Evolutionary conservation across 2,888 invertebrate genomes (phyloP).

Genomic region (Sinotaia quadrata): DNA sequence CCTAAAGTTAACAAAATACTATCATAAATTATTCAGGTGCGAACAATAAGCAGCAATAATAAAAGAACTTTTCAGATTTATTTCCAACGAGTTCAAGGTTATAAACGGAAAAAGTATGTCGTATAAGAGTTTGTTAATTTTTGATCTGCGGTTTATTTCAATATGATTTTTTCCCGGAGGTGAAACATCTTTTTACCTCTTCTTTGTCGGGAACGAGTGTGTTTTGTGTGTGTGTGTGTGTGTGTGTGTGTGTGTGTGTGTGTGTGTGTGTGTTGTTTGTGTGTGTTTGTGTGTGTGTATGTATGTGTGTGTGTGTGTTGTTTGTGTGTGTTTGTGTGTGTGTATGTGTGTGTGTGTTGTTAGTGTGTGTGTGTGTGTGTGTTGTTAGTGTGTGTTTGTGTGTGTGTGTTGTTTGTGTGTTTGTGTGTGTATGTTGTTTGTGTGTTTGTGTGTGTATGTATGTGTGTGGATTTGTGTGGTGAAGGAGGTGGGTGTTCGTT

Average conservation of each 20-base stretch:
- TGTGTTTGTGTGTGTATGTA: not conserved
- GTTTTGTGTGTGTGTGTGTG: not conserved
- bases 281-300: not conserved
- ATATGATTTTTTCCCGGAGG: too few relatives aligned
- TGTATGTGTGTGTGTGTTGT: not conserved
- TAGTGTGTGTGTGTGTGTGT: not conserved
- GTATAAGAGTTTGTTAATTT: too few relatives aligned
- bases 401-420: not conserved
- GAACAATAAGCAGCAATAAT: too few relatives aligned
- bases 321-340: not conserved
- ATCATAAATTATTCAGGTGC: too few relatives aligned
- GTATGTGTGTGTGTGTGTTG: not conserved
- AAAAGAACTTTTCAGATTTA: too few relatives aligned
- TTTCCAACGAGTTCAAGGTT: too few relatives aligned
- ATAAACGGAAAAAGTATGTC: too few relatives aligned
- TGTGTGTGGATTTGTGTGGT: not conserved
- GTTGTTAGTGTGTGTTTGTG: not conserved
- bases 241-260: not conserved
- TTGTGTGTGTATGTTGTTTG: not conserved
- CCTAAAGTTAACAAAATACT: not conserved
- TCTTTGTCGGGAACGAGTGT: too few relatives aligned
- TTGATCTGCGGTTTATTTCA: too few relatives aligned
- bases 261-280: not conserved
- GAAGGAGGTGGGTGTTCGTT: not conserved
- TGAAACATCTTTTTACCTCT: too few relatives aligned